Percentiles rank a stretch among this genome's conserved stretches.
Evolutionary conservation across 2,888 invertebrate genomes (phyloP).

Genomic region (Ptychoptera albimana): DNA sequence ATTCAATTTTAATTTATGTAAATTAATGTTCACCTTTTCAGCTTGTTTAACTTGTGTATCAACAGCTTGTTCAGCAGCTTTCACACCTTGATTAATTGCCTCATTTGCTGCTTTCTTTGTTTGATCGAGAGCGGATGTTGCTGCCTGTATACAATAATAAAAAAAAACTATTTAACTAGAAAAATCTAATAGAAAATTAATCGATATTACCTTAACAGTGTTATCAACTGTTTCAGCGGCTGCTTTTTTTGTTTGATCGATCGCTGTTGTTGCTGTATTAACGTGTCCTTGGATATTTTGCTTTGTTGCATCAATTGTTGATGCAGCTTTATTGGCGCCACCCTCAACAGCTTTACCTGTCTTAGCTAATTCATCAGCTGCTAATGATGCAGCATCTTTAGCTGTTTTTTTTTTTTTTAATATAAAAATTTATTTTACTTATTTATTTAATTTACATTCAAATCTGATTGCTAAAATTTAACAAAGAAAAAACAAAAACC

Average conservation of each 20-base stretch:
- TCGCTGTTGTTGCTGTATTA: conserved; percentile 18
- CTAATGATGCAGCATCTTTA: conserved; percentile 12
- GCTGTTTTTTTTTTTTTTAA: not conserved
- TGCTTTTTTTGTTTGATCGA: conserved; percentile 24
- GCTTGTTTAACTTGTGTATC: conserved; percentile 33
- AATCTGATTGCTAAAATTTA: not conserved
- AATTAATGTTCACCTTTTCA: conserved; percentile 19
- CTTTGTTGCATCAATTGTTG: too few relatives aligned
- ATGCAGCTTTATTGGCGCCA: conserved; percentile 28
- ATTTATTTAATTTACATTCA: not conserved
- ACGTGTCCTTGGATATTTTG: conserved; percentile 8
- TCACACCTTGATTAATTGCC: conserved; percentile 33
- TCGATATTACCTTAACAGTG: conserved; percentile 17
- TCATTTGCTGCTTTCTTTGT: conserved; percentile 33
- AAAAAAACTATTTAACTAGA: not conserved
- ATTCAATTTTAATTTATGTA: too few relatives aligned
- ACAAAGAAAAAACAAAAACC: conserved; percentile 16
- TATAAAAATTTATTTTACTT: not conserved
- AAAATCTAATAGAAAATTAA: not conserved
- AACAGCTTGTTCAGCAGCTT: conserved; percentile 31
- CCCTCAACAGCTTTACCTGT: conserved; percentile 27
- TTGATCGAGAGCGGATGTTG: conserved; percentile 29
- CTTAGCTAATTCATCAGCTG: conserved; percentile 23
- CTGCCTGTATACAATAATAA: conserved; percentile 17
- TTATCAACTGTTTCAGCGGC: conserved; percentile 25